Percentiles rank a stretch among this genome's conserved stretches.
Conservation (phyloP, 2,113 vertebrate species). For the Tamias sibiricus region DNA sequence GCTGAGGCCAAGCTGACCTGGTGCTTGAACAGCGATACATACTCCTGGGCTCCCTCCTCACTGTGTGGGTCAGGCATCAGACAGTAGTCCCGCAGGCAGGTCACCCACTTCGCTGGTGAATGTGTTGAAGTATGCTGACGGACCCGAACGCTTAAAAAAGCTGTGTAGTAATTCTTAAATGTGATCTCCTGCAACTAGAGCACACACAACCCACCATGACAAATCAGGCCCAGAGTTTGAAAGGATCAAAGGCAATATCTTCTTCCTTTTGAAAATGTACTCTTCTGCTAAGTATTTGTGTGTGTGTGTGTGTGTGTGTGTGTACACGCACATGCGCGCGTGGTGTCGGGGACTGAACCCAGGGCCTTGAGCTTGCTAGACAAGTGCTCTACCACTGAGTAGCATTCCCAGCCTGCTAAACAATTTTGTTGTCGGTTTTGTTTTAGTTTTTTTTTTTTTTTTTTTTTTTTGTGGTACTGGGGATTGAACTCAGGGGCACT, state of each 20-base stretch:
- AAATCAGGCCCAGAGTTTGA: neutral
- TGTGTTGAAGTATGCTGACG: slow-evolving; percentile 81
- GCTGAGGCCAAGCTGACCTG: slow-evolving; percentile 87
- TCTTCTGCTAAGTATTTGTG: neutral
- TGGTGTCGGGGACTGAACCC: no score
- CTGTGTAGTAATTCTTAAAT: slow-evolving; percentile 97
- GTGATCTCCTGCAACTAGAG: slow-evolving; percentile 91
- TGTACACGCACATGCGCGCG: no score
- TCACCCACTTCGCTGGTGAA: slow-evolving; percentile 89
- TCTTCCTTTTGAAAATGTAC: neutral
- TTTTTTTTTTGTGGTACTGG: no score
- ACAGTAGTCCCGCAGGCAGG: slow-evolving; percentile 89
- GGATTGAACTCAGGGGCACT: no score
- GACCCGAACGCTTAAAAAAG: slow-evolving; percentile 92
- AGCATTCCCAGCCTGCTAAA: no score
- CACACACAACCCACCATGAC: neutral
- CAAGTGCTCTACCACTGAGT: no score
- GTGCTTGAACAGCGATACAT: slow-evolving; percentile 90
- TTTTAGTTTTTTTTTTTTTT: no score
- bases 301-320: neutral
- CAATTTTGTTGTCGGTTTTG: no score
- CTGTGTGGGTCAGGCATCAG: slow-evolving; percentile 95
- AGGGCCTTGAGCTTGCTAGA: no score
- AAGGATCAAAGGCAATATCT: neutral
- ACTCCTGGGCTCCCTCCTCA: slow-evolving; percentile 94